Evolutionary conservation across 2,113 vertebrate species (phyloP).

Genomic region (Anguilla rostrata): DNA sequence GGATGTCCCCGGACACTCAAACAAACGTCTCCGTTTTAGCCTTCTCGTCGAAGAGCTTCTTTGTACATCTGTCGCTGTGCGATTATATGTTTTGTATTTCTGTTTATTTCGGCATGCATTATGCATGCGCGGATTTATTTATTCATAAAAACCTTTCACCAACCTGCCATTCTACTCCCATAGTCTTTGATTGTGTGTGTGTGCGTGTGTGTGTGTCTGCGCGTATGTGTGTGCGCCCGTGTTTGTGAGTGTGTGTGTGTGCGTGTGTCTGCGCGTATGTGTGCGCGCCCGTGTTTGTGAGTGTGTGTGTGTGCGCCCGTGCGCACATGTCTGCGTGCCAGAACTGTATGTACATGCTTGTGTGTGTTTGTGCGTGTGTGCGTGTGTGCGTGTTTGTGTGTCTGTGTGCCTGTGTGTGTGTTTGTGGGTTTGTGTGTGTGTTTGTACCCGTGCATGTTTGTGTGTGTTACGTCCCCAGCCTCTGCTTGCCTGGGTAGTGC

Average conservation of each 20-base stretch:
- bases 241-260: too few relatives aligned
- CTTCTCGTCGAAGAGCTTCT: not conserved
- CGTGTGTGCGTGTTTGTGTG: not conserved
- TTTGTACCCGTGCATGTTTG: not conserved
- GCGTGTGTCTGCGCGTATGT: too few relatives aligned
- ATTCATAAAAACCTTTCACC: constrained; percentile 42
- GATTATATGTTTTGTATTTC: not conserved
- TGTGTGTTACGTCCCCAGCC: too few relatives aligned
- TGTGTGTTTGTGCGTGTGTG: too few relatives aligned
- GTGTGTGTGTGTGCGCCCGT: too few relatives aligned
- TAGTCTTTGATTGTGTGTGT: not conserved
- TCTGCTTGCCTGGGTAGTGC: too few relatives aligned
- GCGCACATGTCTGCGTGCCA: too few relatives aligned
- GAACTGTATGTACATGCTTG: too few relatives aligned
- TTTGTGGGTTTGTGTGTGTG: too few relatives aligned
- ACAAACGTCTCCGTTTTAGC: not conserved
- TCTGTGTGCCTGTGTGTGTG: too few relatives aligned
- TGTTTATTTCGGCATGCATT: constrained; percentile 37
- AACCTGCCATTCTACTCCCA: constrained; percentile 26
- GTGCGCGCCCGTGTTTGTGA: too few relatives aligned
- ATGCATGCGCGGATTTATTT: constrained; percentile 31
- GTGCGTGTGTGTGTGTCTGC: not conserved
- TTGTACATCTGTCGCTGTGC: not conserved
- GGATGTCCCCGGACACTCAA: not conserved
- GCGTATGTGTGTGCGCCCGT: too few relatives aligned